phyloP scores from a whole-genome alignment of 2,888 invertebrate species.

The Scaptomyza cyrtandrae region DNA sequence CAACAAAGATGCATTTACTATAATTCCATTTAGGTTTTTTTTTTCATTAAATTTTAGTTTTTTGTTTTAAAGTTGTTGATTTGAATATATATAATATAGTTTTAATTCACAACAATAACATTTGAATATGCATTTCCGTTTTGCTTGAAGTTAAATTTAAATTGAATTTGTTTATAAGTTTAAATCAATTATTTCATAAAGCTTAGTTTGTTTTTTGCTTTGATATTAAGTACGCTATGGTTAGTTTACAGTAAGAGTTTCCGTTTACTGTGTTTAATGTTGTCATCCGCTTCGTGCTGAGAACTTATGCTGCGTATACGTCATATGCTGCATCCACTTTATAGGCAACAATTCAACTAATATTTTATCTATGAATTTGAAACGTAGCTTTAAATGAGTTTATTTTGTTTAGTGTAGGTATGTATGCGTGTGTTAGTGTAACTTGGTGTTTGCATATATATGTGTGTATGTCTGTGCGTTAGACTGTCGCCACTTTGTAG shows the following conservation, averaged over 20 bases:
- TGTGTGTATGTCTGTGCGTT: constrained; percentile 36
- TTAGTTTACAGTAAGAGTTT: constrained; percentile 41
- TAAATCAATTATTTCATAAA: constrained; percentile 58
- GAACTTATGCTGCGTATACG: constrained; percentile 3
- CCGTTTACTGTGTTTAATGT: constrained; percentile 7
- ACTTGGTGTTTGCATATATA: background rate
- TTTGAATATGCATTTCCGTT: constrained; percentile 72
- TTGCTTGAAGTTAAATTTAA: constrained; percentile 54
- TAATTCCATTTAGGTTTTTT: constrained; percentile 34
- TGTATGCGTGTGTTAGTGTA: constrained; percentile 16
- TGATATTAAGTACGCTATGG: constrained; percentile 34
- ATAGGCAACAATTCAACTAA: constrained; percentile 9
- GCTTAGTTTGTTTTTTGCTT: constrained; percentile 53
- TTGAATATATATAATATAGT: constrained; percentile 52
- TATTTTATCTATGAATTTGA: constrained; percentile 24
- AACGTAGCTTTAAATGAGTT: constrained; percentile 18
- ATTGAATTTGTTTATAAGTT: constrained; percentile 57
- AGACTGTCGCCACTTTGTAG: constrained; percentile 24
- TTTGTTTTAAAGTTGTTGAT: constrained; percentile 16
- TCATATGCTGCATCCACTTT: background rate
- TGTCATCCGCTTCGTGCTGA: constrained; percentile 26
- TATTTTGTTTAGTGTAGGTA: constrained; percentile 11
- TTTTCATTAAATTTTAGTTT: constrained; percentile 20
- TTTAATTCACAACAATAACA: constrained; percentile 82
- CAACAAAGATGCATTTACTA: constrained; percentile 67